Evolutionary conservation across 1,140 invertebrate genomes (phyloP).

Genomic region (Calephelis nemesis): DNA sequence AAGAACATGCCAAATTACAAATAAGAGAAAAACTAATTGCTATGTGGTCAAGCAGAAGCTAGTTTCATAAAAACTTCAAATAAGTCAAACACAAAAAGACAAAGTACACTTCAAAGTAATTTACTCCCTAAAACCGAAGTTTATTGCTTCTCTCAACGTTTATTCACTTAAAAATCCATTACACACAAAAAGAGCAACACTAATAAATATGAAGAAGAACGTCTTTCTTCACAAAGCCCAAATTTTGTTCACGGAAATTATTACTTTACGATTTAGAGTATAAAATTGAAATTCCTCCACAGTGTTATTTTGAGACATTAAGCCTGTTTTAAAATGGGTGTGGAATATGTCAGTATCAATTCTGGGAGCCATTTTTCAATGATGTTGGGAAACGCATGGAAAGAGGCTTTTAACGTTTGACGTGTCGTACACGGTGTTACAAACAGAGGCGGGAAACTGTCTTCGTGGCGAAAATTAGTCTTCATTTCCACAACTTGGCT

Average conservation of each 20-base stretch:
- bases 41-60: neutral
- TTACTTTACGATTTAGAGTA: conserved; percentile 11
- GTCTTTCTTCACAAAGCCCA: conserved; percentile 45
- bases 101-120: conserved; percentile 27
- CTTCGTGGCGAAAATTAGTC: conserved; percentile 12
- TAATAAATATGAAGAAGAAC: conserved; percentile 66
- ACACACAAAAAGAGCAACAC: conserved; percentile 64
- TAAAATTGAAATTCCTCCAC: conserved; percentile 33
- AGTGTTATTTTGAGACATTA: conserved; percentile 43
- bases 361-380: conserved; percentile 70
- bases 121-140: conserved; percentile 33
- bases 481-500: neutral
- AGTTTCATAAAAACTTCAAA: neutral
- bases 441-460: conserved; percentile 15
- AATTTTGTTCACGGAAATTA: conserved; percentile 24
- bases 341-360: conserved; percentile 67
- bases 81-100: neutral
- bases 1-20: no score
- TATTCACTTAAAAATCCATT: conserved; percentile 77
- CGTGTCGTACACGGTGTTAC: conserved; percentile 35
- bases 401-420: conserved; percentile 68
- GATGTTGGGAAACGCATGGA: conserved; percentile 56
- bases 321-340: conserved; percentile 58
- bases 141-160: conserved; percentile 54
- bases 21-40: no score